Conservation (phyloP, 1,140 invertebrate genomes). For the Melanaphis sacchari region DNA sequence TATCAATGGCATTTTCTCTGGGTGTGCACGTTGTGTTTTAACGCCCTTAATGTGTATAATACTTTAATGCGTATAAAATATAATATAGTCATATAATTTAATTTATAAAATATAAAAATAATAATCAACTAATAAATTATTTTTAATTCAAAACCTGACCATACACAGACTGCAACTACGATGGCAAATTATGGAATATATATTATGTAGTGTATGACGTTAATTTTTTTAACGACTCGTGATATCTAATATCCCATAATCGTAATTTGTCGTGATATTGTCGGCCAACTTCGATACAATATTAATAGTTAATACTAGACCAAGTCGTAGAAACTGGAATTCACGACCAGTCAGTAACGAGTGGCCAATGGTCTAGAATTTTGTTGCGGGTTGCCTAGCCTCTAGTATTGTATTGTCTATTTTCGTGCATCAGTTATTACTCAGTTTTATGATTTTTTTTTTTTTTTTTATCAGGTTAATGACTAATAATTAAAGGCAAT, state of each 20-base stretch:
- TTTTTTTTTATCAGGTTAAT: too few relatives aligned
- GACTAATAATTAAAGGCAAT: too few relatives aligned
- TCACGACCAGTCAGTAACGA: background rate
- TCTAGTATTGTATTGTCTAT: background rate
- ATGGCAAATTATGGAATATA: background rate
- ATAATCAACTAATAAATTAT: too few relatives aligned
- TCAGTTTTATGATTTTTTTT: too few relatives aligned
- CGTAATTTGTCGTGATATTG: too few relatives aligned
- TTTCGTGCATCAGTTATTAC: too few relatives aligned
- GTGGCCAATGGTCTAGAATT: background rate
- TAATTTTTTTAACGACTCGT: too few relatives aligned
- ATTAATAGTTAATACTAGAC: background rate
- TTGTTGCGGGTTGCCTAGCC: background rate
- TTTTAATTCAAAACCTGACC: background rate
- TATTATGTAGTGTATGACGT: too few relatives aligned
- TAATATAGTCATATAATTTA: too few relatives aligned
- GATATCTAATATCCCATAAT: too few relatives aligned
- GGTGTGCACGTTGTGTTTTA: slow-evolving; percentile 1
- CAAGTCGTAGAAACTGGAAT: slow-evolving; percentile 14
- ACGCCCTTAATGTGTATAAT: background rate
- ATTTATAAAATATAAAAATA: too few relatives aligned
- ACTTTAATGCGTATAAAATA: background rate
- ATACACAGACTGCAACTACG: background rate
- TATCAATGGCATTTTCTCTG: slow-evolving; percentile 23
- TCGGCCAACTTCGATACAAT: background rate